Evolutionary conservation across 2,888 invertebrate species (phyloP).

Genomic region (Epinotia demarniana): DNA sequence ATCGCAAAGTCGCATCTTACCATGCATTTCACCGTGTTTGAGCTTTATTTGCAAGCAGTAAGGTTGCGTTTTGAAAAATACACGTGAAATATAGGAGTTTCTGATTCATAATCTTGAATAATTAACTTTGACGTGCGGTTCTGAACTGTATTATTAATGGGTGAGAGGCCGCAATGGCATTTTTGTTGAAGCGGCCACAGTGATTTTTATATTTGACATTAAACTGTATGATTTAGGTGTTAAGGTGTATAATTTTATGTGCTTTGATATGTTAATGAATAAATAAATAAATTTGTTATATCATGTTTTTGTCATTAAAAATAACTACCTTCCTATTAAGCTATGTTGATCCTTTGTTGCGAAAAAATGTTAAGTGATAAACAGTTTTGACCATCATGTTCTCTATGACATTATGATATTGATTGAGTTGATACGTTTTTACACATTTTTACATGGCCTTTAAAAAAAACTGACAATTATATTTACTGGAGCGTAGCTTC

Average conservation of each 20-base stretch:
- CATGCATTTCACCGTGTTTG: background rate
- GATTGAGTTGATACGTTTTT: no score
- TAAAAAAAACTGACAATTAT: no score
- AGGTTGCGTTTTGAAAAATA: background rate
- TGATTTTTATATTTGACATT: background rate
- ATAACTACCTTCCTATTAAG: no score
- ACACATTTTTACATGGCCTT: no score
- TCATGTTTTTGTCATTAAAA: background rate
- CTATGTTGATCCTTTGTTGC: no score
- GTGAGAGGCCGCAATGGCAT: background rate
- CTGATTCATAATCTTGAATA: background rate
- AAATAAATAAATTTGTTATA: slow-evolving; percentile 25
- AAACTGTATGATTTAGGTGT: background rate
- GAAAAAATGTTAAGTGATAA: no score
- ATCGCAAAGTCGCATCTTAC: background rate
- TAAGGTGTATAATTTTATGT: slow-evolving; percentile 14
- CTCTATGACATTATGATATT: no score
- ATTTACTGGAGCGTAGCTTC: no score
- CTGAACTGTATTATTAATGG: slow-evolving; percentile 2
- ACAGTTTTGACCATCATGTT: no score
- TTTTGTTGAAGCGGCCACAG: background rate
- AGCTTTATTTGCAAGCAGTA: background rate
- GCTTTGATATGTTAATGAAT: slow-evolving; percentile 29
- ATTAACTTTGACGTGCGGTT: background rate
- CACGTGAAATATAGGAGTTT: background rate